A percentile compares a stretch with the other conserved stretches of the same genome.
These are phyloP conservation scores for Steinernema scapterisci DNA, from an alignment of 2,888 invertebrate species.

Conservation along the genomic window DNA sequence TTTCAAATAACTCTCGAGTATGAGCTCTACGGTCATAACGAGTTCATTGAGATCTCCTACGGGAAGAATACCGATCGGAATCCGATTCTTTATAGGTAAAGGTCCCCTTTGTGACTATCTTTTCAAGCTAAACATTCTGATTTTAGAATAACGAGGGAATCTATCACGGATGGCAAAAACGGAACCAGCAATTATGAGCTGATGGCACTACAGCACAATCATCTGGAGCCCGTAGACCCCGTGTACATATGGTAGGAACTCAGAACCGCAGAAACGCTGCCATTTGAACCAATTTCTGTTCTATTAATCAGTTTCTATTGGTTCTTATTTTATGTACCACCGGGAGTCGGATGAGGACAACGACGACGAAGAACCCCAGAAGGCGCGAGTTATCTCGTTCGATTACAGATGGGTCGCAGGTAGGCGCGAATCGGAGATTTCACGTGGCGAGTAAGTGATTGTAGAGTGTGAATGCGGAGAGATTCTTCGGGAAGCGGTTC, in stretches of 20 bases:
- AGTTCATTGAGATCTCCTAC: slow-evolving; percentile 39
- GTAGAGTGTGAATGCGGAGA: slow-evolving; percentile 39
- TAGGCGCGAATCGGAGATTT: not conserved
- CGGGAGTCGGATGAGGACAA: slow-evolving; percentile 34
- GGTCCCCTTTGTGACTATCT: not conserved
- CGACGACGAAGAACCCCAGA: not conserved
- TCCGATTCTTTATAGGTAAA: not conserved
- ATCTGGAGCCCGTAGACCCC: not conserved
- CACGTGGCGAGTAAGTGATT: not conserved
- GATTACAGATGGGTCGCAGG: slow-evolving; percentile 36
- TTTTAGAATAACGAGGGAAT: not conserved
- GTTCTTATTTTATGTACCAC: too few species aligned
- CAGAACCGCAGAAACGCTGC: too few species aligned
- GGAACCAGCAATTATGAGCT: not conserved
- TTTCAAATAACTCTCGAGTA: slow-evolving; percentile 41
- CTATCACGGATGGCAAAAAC: not conserved
- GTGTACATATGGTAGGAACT: slow-evolving; percentile 41
- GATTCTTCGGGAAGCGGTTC: slow-evolving; percentile 20
- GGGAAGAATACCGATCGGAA: not conserved
- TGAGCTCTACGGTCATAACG: slow-evolving; percentile 26
- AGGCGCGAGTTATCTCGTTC: slow-evolving; percentile 19
- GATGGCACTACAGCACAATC: not conserved
- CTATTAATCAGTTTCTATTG: too few species aligned
- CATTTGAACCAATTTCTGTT: too few species aligned
- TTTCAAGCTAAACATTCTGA: not conserved